Base-by-base conservation (phyloP, 2,888 invertebrate genomes). In the Scotopteryx bipunctaria region DNA sequence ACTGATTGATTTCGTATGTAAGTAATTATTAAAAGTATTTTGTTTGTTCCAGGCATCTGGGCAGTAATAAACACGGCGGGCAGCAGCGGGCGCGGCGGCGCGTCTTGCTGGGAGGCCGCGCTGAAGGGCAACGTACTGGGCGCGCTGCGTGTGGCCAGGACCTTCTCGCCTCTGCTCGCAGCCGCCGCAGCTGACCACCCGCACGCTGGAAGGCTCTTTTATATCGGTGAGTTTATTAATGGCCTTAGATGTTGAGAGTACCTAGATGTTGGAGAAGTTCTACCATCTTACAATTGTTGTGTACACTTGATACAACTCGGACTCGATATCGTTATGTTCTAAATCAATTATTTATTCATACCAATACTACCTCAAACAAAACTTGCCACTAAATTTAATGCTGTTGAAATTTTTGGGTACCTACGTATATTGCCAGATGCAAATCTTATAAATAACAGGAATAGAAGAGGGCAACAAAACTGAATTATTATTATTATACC, bases 61-160 rank as follows among this genome's bases (percentile, higher is more conserved):
- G 95, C 96, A 37, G 95, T 96, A 16, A 93, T 96, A 57, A 96
- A 96, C 82, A 96, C 96, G 19, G 95, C 95, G 14, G 96, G 96
- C 17, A 91, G 94, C 64, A 93, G 94, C 50, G 94, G 94, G 50
- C 93, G 94, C 6, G 95, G 96, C 13, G 94, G 95, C 54, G 92
- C 93, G 3, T 69, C 92, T 0, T 93, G 93, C 67, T 94, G 94
- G 94, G 94, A 94, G 69, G 89, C 92, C 13, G 93, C 94, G 71
- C 79, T 95, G 46, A 92, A 93, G 52, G 93, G 93, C 40, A 94
- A 94, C 76, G 94, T 96, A 51, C 91, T 96, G 13, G 96, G 88
- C 5, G 83, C 89, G 8, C 80, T 96, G 67, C 91, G 95, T 16
- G 94, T 95, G 0, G 95, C 95, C 0, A 91, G 95, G 50, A 94